These are phyloP conservation scores for Atherinomorus stipes DNA, from an alignment of 2,113 vertebrate genomes.

Conservation along the genomic window DNA sequence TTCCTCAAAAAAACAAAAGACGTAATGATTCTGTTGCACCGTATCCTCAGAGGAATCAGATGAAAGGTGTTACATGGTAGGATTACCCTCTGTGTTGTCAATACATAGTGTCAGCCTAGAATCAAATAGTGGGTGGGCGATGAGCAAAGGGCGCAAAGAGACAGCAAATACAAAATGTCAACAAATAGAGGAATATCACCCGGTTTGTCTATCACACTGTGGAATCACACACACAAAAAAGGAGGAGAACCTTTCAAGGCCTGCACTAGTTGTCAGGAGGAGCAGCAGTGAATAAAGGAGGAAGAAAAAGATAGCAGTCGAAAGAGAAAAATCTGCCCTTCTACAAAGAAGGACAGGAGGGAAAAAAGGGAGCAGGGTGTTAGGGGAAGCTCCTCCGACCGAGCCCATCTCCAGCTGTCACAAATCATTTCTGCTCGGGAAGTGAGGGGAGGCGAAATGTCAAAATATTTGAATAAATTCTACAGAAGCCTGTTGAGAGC, in stretches of 20 bases:
- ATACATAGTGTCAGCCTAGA: conserved; percentile 65
- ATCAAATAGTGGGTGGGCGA: conserved; percentile 69
- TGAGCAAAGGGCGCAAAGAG: conserved; percentile 59
- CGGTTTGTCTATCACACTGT: conserved; percentile 72
- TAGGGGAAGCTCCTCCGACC: conserved; percentile 77
- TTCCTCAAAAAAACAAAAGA: conserved; percentile 19
- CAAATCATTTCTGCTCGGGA: conserved; percentile 99
- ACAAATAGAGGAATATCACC: conserved; percentile 76
- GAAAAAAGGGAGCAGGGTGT: conserved; percentile 55
- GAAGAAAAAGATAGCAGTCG: conserved; percentile 47
- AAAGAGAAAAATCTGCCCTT: conserved; percentile 71
- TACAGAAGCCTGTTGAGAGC: conserved; percentile 88
- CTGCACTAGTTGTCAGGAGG: conserved; percentile 66
- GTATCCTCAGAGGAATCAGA: conserved; percentile 28
- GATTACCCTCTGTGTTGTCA: conserved; percentile 55
- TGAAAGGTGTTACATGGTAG: conserved; percentile 43
- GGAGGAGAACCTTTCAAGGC: conserved; percentile 55
- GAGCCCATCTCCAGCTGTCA: conserved; percentile 93
- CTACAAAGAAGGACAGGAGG: conserved; percentile 49
- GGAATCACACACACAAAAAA: conserved; percentile 60
- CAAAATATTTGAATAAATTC: conserved; percentile 99
- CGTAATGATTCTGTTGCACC: conserved; percentile 24
- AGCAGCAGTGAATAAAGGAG: conserved; percentile 64
- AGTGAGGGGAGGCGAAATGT: conserved; percentile 99
- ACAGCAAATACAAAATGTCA: conserved; percentile 72